Evolutionary conservation across 2,113 vertebrate species (phyloP), one percentile per base, ranked within the genome.

Genomic region (Bufo gargarizans): DNA sequence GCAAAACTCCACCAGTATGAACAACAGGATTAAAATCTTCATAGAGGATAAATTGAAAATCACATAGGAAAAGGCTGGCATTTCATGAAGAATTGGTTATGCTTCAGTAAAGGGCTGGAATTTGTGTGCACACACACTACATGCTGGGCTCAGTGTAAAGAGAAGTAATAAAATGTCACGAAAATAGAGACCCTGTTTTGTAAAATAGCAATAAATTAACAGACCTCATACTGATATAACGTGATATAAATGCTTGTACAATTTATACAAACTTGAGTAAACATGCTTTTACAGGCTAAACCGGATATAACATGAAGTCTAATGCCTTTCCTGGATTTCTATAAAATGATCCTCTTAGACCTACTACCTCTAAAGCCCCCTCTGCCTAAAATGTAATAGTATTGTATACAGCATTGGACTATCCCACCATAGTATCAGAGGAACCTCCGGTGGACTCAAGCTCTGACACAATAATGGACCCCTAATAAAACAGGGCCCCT

Each of bases 1-100:
- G 13, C 13, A 63, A 58, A 49, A 50, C 33, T 50, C 47, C 45
- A 49, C 61, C 47, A 82, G 65, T 47, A 82, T 49, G 80, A 65
- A 65, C 11, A 63, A 69, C 85, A 88, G 89, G 93, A 95, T 94
- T 91, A 94, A 93, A 89, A 93, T 91, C 92, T 91, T 93, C 93
- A 92, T 91, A 91, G 91, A 91, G 92, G 89, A 95, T 93, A 91
- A 92, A 93, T 93, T 93, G 93, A 91, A 92, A 94, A 93, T 93
- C 93, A 79, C 47, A 0, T 56, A 92, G 88, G 91, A 90, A 88
- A 90, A 92, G 90, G 88, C 49, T 0, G 77, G 91, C 74, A 91
- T 67, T 93, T 92, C 92, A 94, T 93, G 93, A 94, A 94, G 90
- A 63, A 90, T 90, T 90, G 92, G 90, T 93, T 92, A 90, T 78